Evolutionary conservation across 2,888 invertebrate genomes (phyloP), one percentile per base, ranked within the genome.

Genomic region (Latheticus oryzae): DNA sequence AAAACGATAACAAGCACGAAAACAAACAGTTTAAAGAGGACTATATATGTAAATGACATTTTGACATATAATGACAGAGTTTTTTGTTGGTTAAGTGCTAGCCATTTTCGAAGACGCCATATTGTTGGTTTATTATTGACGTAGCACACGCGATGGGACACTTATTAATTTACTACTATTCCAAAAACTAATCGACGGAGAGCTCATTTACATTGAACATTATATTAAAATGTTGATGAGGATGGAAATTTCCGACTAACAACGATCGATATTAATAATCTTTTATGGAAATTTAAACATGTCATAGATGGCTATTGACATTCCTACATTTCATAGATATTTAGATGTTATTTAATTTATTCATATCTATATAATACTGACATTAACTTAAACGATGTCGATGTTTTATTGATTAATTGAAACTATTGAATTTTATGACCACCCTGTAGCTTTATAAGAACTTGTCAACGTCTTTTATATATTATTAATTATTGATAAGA

Each of bases 91-190:
- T 59, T 53, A 54, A 62, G 51, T 43, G 56, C 61, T 45, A 52
- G 68, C 68, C 70, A 71, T 69, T 66, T 69, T 68, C n/a, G 69
- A 70, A 65, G 68, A 45, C 67, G 63, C 67, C 68, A 67, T 68
- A 66, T 62, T 63, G 64, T 65, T 62, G 63, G 62, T 53, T 43
- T 63, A 57, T 69, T 67, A 70, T 68, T 63, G 66, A 47, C 28
- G 45, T 55, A 40, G 59, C 62, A 62, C 71, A 72, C 69, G 71
- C 71, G 61, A 72, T 68, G 61, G 61, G 64, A 59, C 65, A 69
- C 66, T 72, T 70, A 72, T 69, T 71, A 66, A 61, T 64, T 60
- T 62, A 66, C 62, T n/a, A n/a, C n/a, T 60, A 64, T 64, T 58
- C 35, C 32, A 48, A 57, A 52, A 60, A 53, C 57, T 57, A 59